phyloP scores from a whole-genome alignment of 23 tunicate species.

The Clavelina lepadiformis region DNA sequence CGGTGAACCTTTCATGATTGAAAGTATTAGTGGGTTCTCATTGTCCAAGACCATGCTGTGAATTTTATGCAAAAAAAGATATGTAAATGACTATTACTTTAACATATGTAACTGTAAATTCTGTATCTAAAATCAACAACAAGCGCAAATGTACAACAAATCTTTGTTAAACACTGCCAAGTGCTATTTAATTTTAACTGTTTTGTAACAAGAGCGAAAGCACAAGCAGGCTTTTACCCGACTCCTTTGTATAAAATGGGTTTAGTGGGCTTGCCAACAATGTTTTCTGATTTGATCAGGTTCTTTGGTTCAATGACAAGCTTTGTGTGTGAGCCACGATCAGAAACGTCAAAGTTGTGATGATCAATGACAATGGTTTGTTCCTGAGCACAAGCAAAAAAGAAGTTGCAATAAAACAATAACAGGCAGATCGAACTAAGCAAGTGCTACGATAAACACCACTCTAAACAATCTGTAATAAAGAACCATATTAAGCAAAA shows the following conservation, averaged over 20 bases:
- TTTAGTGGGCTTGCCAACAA: slow-evolving; percentile 68
- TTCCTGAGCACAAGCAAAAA: slow-evolving; percentile 61
- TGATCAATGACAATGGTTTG: slow-evolving; percentile 90
- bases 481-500: background rate
- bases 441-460: background rate
- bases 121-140: too few relatives aligned
- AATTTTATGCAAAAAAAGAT: slow-evolving; percentile 4
- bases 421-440: background rate
- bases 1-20: slow-evolving; percentile 73
- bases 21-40: slow-evolving; percentile 82
- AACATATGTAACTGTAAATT: background rate
- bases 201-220: too few relatives aligned
- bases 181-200: too few relatives aligned
- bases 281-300: slow-evolving; percentile 68
- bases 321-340: slow-evolving; percentile 91
- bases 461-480: background rate
- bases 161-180: too few relatives aligned
- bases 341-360: slow-evolving; percentile 73
- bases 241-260: slow-evolving; percentile 84
- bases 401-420: background rate
- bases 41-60: slow-evolving; percentile 78
- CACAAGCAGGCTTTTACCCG: slow-evolving; percentile 60
- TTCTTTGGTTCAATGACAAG: slow-evolving; percentile 53
- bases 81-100: background rate
- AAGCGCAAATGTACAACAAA: background rate